Evolutionary conservation across 2,797 vertebrate genomes (phyloP).

Genomic region (Linurgus olivaceus): DNA sequence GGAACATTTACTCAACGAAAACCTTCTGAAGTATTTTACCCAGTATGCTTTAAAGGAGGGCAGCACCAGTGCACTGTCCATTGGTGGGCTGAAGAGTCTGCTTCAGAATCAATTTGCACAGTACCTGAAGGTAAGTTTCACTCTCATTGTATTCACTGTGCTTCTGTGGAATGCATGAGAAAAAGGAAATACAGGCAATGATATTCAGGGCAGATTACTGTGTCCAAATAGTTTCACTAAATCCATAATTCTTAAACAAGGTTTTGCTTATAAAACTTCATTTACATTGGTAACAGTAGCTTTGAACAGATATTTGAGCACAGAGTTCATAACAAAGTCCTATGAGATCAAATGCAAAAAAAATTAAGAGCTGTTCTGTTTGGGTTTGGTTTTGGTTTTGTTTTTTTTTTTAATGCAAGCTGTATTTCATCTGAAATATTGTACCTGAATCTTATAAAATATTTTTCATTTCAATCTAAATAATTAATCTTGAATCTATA

Average conservation of each 20-base stretch:
- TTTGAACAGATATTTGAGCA: neutral
- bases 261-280: neutral
- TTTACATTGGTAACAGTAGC: neutral
- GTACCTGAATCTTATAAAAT: neutral
- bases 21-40: conserved; percentile 63
- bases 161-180: neutral
- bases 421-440: neutral
- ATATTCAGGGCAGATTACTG: neutral
- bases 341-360: neutral
- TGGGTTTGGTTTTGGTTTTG: neutral
- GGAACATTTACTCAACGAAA: conserved; percentile 32
- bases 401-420: neutral
- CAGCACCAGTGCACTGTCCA: conserved; percentile 42
- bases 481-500: neutral
- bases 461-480: neutral
- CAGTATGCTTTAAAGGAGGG: conserved; percentile 64
- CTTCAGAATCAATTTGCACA: conserved; percentile 62
- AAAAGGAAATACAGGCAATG: neutral
- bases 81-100: conserved; percentile 40
- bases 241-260: neutral
- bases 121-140: conserved; percentile 54
- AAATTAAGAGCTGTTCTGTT: neutral
- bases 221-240: neutral
- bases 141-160: neutral
- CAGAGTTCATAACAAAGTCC: neutral